Evolutionary conservation across 2,888 invertebrate species (phyloP), one percentile per base, ranked within the genome.

Genomic region (Sthenelais limicola): DNA sequence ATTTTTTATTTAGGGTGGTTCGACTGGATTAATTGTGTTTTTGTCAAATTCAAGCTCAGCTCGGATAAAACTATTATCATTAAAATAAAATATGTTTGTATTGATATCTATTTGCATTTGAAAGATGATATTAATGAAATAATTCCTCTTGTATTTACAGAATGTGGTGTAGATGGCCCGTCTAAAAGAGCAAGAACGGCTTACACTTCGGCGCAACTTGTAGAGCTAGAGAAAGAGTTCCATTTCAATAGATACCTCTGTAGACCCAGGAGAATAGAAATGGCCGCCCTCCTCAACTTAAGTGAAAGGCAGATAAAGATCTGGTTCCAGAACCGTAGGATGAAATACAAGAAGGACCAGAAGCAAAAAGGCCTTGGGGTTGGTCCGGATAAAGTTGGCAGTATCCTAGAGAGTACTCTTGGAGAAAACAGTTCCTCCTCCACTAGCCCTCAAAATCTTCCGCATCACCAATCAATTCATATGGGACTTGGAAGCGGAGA

Each of bases 221-320:
- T 94, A 15, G 92, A 93, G 84, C 88, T 95, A 67, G 94, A 95
- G 86, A 93, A 93, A 81, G 94, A 94, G 83, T 95, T 95, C 83
- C 91, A 91, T 76, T 91, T 90, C 83, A 92, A 92, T 81, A 91
- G 92, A 56, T 95, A 95, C 82, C 88, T 95, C 0, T 93, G 93
- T 82, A 90, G 95, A 30, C 92, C 94, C 0, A 89, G 93, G 71
- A 90, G 95, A 58, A 94, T 94, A 35, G 92, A 94, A 82, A 90
- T 95, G 80, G 94, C 95, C 0, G 90, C 91, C 47, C 89, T 90
- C 43, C 89, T 95, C 18, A 91, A 90, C 77, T 89, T 95, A 5
- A 91, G 92, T 0, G 94, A 95, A 82, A 89, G 94, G 18, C 94
- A 95, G 78, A 86, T 95, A 48, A 97, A 97, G 89, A 97, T 98